These are phyloP conservation scores for Andricus quercusramuli DNA, from an alignment of 2,888 invertebrate species.

Conservation along the genomic window DNA sequence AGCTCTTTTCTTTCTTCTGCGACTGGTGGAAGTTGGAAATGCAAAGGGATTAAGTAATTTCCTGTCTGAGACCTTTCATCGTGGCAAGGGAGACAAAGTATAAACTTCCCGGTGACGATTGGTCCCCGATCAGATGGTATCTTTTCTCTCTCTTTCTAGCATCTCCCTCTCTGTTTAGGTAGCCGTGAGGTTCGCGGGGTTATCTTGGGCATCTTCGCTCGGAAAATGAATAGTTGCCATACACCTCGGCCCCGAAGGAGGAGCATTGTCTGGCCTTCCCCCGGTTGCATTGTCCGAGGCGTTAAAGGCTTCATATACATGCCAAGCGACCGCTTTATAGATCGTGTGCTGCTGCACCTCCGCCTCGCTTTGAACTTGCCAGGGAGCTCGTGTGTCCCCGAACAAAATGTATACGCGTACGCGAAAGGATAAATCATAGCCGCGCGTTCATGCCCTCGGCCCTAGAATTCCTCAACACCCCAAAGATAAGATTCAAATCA, in stretches of 20 bases:
- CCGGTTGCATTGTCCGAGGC: constrained; percentile 70
- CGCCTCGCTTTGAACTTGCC: constrained; percentile 30
- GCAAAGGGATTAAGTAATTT: constrained; percentile 20
- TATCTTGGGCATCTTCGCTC: constrained; percentile 65
- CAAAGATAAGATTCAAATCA: constrained; percentile 41
- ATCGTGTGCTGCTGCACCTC: constrained; percentile 47
- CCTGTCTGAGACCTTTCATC: constrained; percentile 17
- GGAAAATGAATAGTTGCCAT: constrained; percentile 70
- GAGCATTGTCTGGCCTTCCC: constrained; percentile 62
- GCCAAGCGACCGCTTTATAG: constrained; percentile 58
- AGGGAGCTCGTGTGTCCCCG: constrained; percentile 45
- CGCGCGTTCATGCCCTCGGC: constrained; percentile 5
- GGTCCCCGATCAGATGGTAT: constrained; percentile 16
- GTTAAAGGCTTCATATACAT: constrained; percentile 73
- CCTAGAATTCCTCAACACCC: constrained; percentile 41
- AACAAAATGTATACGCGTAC: constrained; percentile 41
- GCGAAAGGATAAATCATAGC: constrained; percentile 44
- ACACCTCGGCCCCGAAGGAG: constrained; percentile 51
- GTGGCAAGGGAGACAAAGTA: constrained; percentile 10
- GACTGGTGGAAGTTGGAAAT: background rate
- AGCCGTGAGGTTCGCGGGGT: constrained; percentile 61
- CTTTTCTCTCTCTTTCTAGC: constrained; percentile 30
- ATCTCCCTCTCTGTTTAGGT: constrained; percentile 53
- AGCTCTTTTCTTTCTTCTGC: background rate
- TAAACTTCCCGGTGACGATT: constrained; percentile 16